Evolutionary conservation across 2,113 vertebrate genomes (phyloP).

Genomic region (Parus major): DNA sequence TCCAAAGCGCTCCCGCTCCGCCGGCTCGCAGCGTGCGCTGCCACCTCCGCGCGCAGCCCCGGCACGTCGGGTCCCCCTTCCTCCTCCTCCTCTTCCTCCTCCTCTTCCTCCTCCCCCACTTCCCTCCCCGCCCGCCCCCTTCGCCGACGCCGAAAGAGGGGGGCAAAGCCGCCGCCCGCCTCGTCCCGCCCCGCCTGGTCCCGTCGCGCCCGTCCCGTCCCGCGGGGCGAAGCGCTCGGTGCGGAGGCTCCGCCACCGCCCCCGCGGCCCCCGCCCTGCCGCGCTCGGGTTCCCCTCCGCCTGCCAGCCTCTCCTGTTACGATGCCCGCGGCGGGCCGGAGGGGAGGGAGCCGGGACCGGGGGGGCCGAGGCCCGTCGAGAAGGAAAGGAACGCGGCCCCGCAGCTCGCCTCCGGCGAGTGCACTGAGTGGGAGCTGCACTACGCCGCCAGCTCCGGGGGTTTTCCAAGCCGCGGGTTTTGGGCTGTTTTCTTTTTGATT

Average conservation of each 20-base stretch:
- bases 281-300: background rate
- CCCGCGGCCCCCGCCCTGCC: background rate
- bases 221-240: background rate
- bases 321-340: background rate
- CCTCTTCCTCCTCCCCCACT: background rate
- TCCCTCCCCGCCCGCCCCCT: background rate
- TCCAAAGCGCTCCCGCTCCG: background rate
- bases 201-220: background rate
- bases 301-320: conserved; percentile 38
- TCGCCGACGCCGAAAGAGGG: background rate
- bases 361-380: background rate
- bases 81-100: background rate
- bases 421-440: background rate
- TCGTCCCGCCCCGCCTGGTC: background rate
- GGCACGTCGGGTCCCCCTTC: background rate
- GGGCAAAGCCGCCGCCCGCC: background rate
- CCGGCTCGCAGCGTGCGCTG: background rate
- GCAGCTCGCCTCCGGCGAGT: background rate
- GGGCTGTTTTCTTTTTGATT: background rate
- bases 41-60: background rate
- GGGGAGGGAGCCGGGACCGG: background rate
- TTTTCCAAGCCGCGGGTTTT: background rate
- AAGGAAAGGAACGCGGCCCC: background rate
- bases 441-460: background rate
- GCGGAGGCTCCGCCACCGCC: background rate